Evolutionary conservation across 37 sponge, comb jelly and placozoan genomes (phyloP).

Genomic region (Theonella swinhoei): DNA sequence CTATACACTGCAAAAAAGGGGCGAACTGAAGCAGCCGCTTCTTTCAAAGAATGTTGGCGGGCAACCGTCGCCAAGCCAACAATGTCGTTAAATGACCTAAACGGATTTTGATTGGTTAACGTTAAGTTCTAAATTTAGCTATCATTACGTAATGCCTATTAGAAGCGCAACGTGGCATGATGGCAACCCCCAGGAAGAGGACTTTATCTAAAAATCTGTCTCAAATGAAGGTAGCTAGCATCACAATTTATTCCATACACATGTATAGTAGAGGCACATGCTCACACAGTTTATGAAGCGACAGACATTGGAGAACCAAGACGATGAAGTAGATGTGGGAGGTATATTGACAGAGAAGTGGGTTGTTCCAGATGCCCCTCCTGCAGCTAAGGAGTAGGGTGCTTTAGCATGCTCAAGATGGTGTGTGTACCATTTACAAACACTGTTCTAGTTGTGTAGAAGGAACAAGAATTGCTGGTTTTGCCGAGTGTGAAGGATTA

Average conservation of each 20-base stretch:
- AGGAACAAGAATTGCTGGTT: constrained; percentile 27
- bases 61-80: constrained; percentile 30
- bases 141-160: background rate
- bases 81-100: constrained; percentile 41
- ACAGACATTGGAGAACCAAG: constrained; percentile 4
- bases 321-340: constrained; percentile 14
- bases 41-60: constrained; percentile 3
- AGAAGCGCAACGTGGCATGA: background rate
- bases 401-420: background rate
- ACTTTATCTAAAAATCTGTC: constrained; percentile 67
- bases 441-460: background rate
- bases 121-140: constrained; percentile 1
- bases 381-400: background rate
- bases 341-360: constrained; percentile 68
- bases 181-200: constrained; percentile 64
- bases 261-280: background rate
- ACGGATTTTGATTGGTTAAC: constrained; percentile 34
- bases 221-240: constrained; percentile 69
- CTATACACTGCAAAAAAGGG: constrained; percentile 5
- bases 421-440: background rate
- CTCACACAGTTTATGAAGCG: constrained; percentile 80
- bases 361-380: constrained; percentile 51
- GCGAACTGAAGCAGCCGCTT: background rate
- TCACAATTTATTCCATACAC: background rate
- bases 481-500: constrained; percentile 58